Base-by-base conservation (phyloP, 1,140 invertebrate species). In the Yoshiicerus persimilis region DNA sequence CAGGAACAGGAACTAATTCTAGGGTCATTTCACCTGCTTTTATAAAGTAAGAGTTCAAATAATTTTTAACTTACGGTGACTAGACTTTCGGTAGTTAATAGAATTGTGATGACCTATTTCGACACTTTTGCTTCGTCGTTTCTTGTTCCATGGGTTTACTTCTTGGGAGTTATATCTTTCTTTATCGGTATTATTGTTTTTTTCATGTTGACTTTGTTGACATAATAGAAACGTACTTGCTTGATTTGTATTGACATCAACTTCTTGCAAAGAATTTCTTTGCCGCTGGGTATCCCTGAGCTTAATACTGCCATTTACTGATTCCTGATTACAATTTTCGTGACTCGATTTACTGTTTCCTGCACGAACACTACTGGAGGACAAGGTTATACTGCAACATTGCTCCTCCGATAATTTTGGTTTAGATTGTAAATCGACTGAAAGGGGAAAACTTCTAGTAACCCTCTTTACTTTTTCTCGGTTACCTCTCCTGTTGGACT, bases 251-350 rank as follows among this genome's bases (percentile, higher is more conserved):
- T 27, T 66, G 4, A 23, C 84, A 16, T 47, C 84, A 1, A 85
- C 84, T 91, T 89, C 93, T 91, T 86, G 93, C 91, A 91, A 94
- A 91, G 88, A 92, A 88, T 87, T 92, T 91, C 87, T 92, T 92
- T n/a, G 92, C 91, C 6, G 93, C 92, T 30, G 92, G 87, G 87
- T 94, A 93, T 70, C 93, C 93, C 66, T 93, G 92, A 11, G 92
- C 93, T 84, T 93, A 93, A 1, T 93, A 93, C 0, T 94, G 93
- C 0, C 93, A 94, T 88, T 94, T 95, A n/a, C n/a, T n/a, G 91
- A 95, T 93, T 47, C 94, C 93, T 86, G 94, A 93, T 88, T 95
- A 95, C 56, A 16, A 94, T 94, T 90, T 94, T 94, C 89, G 94
- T 16, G 4, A 39, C 93, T 47, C 93, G 93, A 32, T 94, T 93